phyloP scores from a whole-genome alignment of 2,888 invertebrate genomes.

The Latrodectus hesperus region DNA sequence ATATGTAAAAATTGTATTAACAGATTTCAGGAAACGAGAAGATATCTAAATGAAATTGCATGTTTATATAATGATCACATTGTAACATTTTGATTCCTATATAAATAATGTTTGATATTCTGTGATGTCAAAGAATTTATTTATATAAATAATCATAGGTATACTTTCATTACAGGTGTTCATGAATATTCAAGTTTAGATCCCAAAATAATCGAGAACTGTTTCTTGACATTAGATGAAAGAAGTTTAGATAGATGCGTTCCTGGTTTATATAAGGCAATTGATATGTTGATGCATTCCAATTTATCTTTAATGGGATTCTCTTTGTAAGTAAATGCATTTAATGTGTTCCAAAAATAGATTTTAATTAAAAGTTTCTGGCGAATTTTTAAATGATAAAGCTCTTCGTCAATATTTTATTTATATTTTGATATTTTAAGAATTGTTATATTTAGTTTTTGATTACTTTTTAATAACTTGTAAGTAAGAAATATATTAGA shows the following conservation, averaged over 20 bases:
- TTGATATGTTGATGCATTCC: neutral
- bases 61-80: too few relatives aligned
- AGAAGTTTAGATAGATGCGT: constrained; percentile 10
- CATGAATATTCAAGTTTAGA: constrained; percentile 15
- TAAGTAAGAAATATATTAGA: too few relatives aligned
- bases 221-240: neutral
- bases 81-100: too few relatives aligned
- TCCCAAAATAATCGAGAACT: neutral
- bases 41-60: too few relatives aligned
- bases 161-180: constrained; percentile 2
- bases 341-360: neutral
- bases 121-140: neutral
- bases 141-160: neutral
- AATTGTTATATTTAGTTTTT: too few relatives aligned
- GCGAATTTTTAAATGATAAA: neutral
- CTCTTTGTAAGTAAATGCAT: constrained; percentile 19
- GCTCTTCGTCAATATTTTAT: neutral
- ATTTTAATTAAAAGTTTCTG: neutral
- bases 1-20: too few relatives aligned
- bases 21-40: too few relatives aligned
- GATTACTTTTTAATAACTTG: too few relatives aligned
- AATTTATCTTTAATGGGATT: neutral
- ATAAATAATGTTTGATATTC: too few relatives aligned
- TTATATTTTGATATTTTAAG: too few relatives aligned
- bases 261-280: constrained; percentile 13